These are phyloP conservation scores for Hypselothyrea guttata DNA, from an alignment of 2,888 invertebrate species.

Conservation along the genomic window DNA sequence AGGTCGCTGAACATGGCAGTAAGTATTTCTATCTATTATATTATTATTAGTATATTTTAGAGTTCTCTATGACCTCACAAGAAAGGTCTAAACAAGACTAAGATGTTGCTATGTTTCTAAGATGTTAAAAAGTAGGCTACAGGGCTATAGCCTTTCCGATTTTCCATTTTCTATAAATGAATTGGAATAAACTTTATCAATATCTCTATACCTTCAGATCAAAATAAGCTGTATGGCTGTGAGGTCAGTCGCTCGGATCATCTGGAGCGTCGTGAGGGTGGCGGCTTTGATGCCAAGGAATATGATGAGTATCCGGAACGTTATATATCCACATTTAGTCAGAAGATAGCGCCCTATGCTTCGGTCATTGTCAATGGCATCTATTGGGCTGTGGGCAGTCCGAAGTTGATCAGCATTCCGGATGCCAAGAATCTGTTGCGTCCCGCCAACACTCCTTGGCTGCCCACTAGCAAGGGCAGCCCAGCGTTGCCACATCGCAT, in stretches of 20 bases:
- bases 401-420: slow-evolving; percentile 97
- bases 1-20: slow-evolving; percentile 99
- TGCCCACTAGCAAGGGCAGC: slow-evolving; percentile 93
- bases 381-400: slow-evolving; percentile 99
- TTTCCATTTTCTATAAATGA: too few species aligned
- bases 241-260: slow-evolving; percentile 97
- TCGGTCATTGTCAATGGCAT: slow-evolving; percentile 99
- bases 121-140: too few species aligned
- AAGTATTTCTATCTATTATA: slow-evolving; percentile 76
- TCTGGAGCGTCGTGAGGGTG: slow-evolving; percentile 94
- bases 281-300: slow-evolving; percentile 93
- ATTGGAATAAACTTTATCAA: too few species aligned
- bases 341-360: slow-evolving; percentile 98
- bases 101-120: too few species aligned
- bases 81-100: too few species aligned
- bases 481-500: slow-evolving; percentile 95
- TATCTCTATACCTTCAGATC: slow-evolving; percentile 84
- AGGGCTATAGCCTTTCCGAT: too few species aligned
- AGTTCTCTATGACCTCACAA: too few species aligned
- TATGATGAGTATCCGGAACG: slow-evolving; percentile 96
- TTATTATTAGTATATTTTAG: too few species aligned
- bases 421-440: slow-evolving; percentile 97
- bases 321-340: slow-evolving; percentile 97
- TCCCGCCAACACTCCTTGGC: slow-evolving; percentile 95
- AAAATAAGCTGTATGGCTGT: slow-evolving; percentile 97